These are phyloP conservation scores for Sebastolobus altivelis DNA, from an alignment of 2,797 vertebrate species.

Conservation along the genomic window DNA sequence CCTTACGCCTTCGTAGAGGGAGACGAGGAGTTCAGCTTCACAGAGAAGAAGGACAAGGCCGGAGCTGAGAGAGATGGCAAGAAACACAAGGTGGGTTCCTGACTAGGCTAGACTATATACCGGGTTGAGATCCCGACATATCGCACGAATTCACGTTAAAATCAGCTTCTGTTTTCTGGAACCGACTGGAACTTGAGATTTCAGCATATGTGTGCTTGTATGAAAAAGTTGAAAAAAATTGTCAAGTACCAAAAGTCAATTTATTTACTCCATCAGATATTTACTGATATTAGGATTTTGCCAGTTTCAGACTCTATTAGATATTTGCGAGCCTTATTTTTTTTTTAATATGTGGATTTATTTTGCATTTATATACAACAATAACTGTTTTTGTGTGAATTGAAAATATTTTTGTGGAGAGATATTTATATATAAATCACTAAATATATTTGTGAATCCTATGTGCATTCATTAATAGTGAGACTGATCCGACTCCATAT, in stretches of 20 bases:
- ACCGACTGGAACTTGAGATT: not conserved
- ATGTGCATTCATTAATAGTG: too few species aligned
- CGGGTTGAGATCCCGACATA: not conserved
- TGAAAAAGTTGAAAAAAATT: not conserved
- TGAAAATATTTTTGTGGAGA: too few species aligned
- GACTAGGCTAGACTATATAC: not conserved
- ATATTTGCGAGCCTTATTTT: not conserved
- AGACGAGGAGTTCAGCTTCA: conserved; percentile 95
- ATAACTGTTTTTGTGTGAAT: not conserved
- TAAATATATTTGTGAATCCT: too few species aligned
- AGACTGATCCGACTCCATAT: too few species aligned
- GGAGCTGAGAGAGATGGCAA: conserved; percentile 91
- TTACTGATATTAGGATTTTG: not conserved
- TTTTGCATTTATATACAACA: not conserved
- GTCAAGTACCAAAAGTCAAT: not conserved
- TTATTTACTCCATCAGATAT: not conserved
- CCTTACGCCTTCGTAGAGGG: conserved; percentile 97
- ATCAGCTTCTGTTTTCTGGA: not conserved
- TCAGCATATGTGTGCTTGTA: not conserved
- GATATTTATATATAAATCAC: too few species aligned
- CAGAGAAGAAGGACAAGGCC: conserved; percentile 94
- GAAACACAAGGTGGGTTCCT: conserved; percentile 91
- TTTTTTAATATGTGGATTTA: not conserved
- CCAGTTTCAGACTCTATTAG: not conserved
- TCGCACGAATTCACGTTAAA: not conserved